Evolutionary conservation across 2,888 invertebrate species (phyloP).

Genomic region (Phania funesta): DNA sequence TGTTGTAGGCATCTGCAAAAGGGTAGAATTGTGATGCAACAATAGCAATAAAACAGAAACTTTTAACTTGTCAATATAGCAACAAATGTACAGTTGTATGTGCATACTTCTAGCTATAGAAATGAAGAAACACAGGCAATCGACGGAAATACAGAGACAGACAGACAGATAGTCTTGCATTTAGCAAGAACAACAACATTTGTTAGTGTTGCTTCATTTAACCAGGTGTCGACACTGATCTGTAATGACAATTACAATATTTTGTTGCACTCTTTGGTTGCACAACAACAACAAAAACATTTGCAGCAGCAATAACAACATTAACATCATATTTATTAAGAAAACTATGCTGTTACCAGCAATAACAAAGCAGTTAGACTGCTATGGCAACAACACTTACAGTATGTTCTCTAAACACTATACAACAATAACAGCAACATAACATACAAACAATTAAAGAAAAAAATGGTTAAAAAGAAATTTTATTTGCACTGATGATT

Average conservation of each 20-base stretch:
- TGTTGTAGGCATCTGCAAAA: conserved; percentile 44
- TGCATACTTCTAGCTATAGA: neutral
- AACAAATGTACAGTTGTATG: neutral
- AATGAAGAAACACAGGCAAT: neutral
- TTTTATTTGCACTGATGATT: conserved; percentile 64
- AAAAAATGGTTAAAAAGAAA: conserved; percentile 15
- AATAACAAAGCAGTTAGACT: conserved; percentile 41
- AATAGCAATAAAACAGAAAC: conserved; percentile 41
- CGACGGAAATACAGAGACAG: neutral
- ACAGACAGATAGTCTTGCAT: neutral
- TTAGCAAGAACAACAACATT: conserved; percentile 66
- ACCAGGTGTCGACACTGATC: conserved; percentile 79
- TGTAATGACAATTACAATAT: conserved; percentile 77
- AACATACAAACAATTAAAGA: neutral
- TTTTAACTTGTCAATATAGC: conserved; percentile 31
- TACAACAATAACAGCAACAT: conserved; percentile 8
- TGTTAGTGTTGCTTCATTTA: conserved; percentile 75
- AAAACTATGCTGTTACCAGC: conserved; percentile 34
- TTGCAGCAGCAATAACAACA: conserved; percentile 22
- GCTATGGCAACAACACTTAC: conserved; percentile 26
- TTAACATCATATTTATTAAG: conserved; percentile 58
- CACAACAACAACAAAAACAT: conserved; percentile 26
- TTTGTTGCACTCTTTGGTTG: conserved; percentile 60
- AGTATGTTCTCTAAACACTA: conserved; percentile 29
- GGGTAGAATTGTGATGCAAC: conserved; percentile 48